Conservation (phyloP, 2,113 vertebrate species). For the Silurus meridionalis region DNA sequence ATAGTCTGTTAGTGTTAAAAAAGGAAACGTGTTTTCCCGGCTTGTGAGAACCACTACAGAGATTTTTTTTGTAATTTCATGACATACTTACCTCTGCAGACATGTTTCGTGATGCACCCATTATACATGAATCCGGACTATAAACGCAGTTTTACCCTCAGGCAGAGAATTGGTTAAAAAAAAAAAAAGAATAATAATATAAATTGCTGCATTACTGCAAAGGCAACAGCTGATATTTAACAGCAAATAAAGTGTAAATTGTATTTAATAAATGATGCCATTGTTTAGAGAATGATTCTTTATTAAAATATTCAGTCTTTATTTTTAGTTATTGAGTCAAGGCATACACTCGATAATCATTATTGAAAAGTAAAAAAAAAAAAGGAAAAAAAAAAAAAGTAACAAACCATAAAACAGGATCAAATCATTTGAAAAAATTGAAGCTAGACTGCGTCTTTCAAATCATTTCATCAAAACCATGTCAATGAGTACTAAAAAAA, state of each 20-base stretch:
- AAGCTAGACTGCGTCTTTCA: slow-evolving; percentile 34
- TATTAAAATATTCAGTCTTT: slow-evolving; percentile 55
- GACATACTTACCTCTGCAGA: slow-evolving; percentile 67
- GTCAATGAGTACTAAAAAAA: background rate
- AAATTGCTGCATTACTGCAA: slow-evolving; percentile 48
- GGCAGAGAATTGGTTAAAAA: slow-evolving; percentile 31
- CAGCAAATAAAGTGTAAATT: slow-evolving; percentile 37
- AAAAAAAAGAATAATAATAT: slow-evolving; percentile 31
- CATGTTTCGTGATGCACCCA: slow-evolving; percentile 19
- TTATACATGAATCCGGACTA: slow-evolving; percentile 44
- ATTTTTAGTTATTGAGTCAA: slow-evolving; percentile 53
- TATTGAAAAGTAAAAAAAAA: slow-evolving; percentile 41
- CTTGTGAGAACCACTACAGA: slow-evolving; percentile 53
- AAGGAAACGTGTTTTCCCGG: slow-evolving; percentile 6
- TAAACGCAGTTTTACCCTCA: slow-evolving; percentile 54
- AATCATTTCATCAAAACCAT: slow-evolving; percentile 27
- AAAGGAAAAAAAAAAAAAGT: background rate
- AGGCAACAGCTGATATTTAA: slow-evolving; percentile 50
- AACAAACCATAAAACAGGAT: slow-evolving; percentile 1
- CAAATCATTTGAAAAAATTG: slow-evolving; percentile 14
- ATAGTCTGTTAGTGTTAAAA: slow-evolving; percentile 49
- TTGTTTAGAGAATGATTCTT: slow-evolving; percentile 48
- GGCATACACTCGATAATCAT: slow-evolving; percentile 54
- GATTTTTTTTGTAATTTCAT: slow-evolving; percentile 8
- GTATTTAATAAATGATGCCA: slow-evolving; percentile 41